Evolutionary conservation across 2,888 invertebrate species (phyloP).

Genomic region (Thelaira solivaga): DNA sequence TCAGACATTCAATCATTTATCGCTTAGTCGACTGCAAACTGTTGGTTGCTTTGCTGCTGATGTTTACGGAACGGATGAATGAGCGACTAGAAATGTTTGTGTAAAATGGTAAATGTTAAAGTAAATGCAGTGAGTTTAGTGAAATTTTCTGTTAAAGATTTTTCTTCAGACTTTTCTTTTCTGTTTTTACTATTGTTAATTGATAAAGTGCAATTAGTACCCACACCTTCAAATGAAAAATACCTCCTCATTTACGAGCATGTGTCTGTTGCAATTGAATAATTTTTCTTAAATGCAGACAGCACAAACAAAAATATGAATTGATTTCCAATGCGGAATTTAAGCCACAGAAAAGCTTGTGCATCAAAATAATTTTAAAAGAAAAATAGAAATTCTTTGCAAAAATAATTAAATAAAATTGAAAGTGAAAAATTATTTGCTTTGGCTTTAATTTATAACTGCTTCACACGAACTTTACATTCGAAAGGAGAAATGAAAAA

Average conservation of each 20-base stretch:
- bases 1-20: not conserved
- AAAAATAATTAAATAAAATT: not conserved
- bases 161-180: conserved; percentile 1
- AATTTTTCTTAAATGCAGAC: too few relatives aligned
- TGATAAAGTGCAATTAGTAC: conserved; percentile 35
- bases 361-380: not conserved
- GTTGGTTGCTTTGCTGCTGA: too few relatives aligned
- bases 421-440: not conserved
- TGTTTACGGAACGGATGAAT: conserved; percentile 3
- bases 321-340: not conserved
- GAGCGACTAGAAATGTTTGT: too few relatives aligned
- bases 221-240: conserved; percentile 36
- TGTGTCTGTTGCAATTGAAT: too few relatives aligned
- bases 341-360: not conserved
- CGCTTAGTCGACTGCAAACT: too few relatives aligned
- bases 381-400: not conserved
- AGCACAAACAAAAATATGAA: too few relatives aligned
- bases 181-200: not conserved
- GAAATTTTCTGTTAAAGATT: conserved; percentile 53
- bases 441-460: not conserved
- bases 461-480: not conserved
- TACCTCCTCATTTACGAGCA: too few relatives aligned
- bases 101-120: conserved; percentile 35
- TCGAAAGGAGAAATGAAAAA: not conserved
- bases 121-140: too few relatives aligned